Base-by-base conservation (phyloP, 2,797 vertebrate species). In the Gymnoscopelus microlampas region DNA sequence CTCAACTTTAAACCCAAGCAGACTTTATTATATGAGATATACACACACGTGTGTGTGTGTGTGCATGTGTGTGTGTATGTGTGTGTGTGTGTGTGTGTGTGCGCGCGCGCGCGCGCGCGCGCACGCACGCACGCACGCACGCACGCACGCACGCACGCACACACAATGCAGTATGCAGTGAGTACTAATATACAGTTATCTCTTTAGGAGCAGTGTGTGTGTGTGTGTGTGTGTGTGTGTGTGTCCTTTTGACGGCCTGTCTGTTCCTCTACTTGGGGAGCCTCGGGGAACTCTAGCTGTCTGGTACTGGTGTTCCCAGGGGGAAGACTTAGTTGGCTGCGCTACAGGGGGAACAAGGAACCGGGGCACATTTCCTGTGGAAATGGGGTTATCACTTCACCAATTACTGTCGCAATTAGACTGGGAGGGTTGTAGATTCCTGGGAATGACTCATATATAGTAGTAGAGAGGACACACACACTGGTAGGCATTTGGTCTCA, bases 331-430 rank as follows among this genome's bases (percentile, higher is more conserved):
- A 88, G 80, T 66, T 84, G 71, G 85, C 85, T 84, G 82, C 64
- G 57, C 87, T 82, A 86, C 81, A 76, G 66, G 66, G 74, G 74
- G 74, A 26, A 53, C n/a, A 11, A 83, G 87, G 89, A 91, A 92
- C 85, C 75, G 77, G 88, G 83, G 82, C 85, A 91, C 83, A 89
- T 90, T 94, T 95, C 93, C 92, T 93, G 88, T 92, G 90, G 88
- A 94, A 93, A 93, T 90, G 88, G 89, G 92, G 88, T 93, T 93
- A 94, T 94, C 92, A 89, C 88, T 91, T 90, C 81, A 76, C 87
- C 86, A 92, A 92, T 92, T 93, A 92, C 80, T 88, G 82, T 60
- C 87, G 84, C 86, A 92, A 93, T 92, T 93, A 92, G 83, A 81
- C 76, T 55, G 12, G 84, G 85, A 86, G 85, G 85, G 84, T 90